Evolutionary conservation across 1,140 invertebrate genomes (phyloP).

Genomic region (Babylonia areolata): DNA sequence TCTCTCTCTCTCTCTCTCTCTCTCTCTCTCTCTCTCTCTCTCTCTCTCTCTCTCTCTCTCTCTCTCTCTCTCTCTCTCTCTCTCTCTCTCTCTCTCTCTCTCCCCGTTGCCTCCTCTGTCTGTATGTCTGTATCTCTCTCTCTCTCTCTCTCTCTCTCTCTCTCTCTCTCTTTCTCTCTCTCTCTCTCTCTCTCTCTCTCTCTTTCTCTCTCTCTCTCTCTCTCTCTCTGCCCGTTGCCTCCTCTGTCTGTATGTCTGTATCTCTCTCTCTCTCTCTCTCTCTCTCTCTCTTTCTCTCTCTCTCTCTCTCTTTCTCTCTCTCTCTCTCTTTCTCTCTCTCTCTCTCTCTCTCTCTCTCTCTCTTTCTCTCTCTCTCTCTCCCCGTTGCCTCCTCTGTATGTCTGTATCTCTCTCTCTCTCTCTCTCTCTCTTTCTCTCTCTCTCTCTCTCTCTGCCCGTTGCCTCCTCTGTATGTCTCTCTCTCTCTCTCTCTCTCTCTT

Average conservation of each 20-base stretch:
- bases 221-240: not conserved
- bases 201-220: not conserved
- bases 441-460: not conserved
- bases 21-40: not conserved
- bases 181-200: slow-evolving; percentile 2
- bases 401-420: not conserved
- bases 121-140: not conserved
- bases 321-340: not conserved
- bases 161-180: not conserved
- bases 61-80: not conserved
- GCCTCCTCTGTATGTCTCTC: not conserved
- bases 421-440: not conserved
- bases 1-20: slow-evolving; percentile 11
- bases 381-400: not conserved
- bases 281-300: not conserved
- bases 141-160: not conserved
- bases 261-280: not conserved
- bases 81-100: not conserved
- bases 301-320: not conserved
- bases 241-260: not conserved
- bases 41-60: not conserved
- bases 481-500: slow-evolving; percentile 4
- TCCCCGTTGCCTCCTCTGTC: not conserved
- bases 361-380: not conserved
- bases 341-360: not conserved